Base-by-base conservation (phyloP, 2,888 invertebrate species). In the Acrocyrtus sp. region DNA sequence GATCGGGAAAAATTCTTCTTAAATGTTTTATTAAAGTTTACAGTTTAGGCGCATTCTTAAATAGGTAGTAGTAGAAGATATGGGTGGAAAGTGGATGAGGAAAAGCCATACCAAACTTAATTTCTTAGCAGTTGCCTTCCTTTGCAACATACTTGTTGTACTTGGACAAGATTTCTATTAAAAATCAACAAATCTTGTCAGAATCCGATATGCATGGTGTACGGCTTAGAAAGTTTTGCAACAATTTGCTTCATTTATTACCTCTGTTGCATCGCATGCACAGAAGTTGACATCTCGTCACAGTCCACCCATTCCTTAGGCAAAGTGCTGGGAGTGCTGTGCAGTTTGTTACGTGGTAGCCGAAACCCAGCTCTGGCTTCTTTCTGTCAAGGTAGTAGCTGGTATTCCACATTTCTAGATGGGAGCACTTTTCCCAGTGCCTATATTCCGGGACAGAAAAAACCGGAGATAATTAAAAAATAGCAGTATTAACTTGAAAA, bases 191-290 rank as follows among this genome's bases (percentile, higher is more conserved):
- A 15, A 53, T n/a, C n/a, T n/a, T n/a, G n/a, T n/a, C 39, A 22
- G 43, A n/a, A 8, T 27, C 21, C 21, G 3, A 26, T 61, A 43
- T 57, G 24, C 27, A 24, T 24, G n/a, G 4, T 56, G 1, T 29
- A 4, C 17, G 21, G 34, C 34, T 15, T 54, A 8, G 17, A 10
- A 26, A 27, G 8, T 4, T 24, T 24, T 29, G 34, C 12, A 22
- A 29, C 10, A 50, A 29, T 62, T 15, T n/a, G n/a, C n/a, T n/a
- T n/a, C n/a, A n/a, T n/a, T 50, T n/a, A 21, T 22, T 62, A 78
- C 78, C 72, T 67, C 48, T 41, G 41, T 79, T 79, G 45, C 79
- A 79, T 27, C 76, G 60, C 79, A 79, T 79, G 22, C 79, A 78
- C 10, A 76, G 41, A 0, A 77, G 48, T 34, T 79, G 79, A 43